Base-by-base conservation (phyloP, 1,140 invertebrate species). In the Neodiprion lecontei region DNA sequence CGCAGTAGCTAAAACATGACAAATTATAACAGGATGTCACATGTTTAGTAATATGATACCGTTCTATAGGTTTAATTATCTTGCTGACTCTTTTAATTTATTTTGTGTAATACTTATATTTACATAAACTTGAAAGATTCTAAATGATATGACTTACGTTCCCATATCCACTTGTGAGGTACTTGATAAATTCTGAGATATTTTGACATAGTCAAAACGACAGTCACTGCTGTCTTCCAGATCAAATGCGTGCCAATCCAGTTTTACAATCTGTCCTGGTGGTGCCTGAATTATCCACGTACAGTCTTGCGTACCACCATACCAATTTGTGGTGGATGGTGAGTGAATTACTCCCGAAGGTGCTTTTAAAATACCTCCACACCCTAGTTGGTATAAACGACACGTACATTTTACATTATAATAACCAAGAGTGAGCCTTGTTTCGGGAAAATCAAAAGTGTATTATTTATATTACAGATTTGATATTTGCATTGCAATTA, bases 261-360 rank as follows among this genome's bases (percentile, higher is more conserved):
- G 79, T 78, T 94, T 91, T 50, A 98, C 91, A 23, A 93, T 87
- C 78, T 91, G 89, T 47, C 92, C 93, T 10, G 89, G 83, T 0
- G 93, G 91, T 8, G 94, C 96, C 75, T 91, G 88, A 48, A 99
- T 92, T 3, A 94, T 88, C 97, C 97, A 99, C 12, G 85, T 91
- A 85, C 97, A 99, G 11, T 88, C 87, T 21, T 91, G 88, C 48
- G 91, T 88, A 80, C 92, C 88, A 9, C 87, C 88, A 82, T 96
- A 96, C 10, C 74, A 67, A 11, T 86, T 82, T 8, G 88, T 88
- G 8, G 72, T 72, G 9, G 77, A 74, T 0, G 92, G 92, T 71
- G 91, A 85, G 7, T 90, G 88, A 72, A 95, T 93, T 5, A 86
- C 81, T 1, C 92, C 91, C 1, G 86, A 84, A 10, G 86, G 78